These are phyloP conservation scores for Tiphia femorata DNA, from an alignment of 2,888 invertebrate genomes.

Conservation along the genomic window DNA sequence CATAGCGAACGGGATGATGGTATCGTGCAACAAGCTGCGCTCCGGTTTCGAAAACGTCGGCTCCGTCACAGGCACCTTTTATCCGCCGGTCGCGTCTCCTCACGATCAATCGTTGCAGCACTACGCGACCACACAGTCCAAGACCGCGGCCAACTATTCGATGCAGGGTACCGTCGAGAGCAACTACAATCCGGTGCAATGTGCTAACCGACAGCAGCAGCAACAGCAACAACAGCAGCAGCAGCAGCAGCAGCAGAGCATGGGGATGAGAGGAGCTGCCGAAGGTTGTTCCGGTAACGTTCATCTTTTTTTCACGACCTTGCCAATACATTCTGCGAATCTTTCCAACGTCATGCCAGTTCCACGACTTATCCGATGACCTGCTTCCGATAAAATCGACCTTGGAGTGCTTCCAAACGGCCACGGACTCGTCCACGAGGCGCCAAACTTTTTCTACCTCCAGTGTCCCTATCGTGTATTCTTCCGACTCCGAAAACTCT, in stretches of 20 bases:
- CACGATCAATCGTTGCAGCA: constrained; percentile 79
- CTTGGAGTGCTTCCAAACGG: too few relatives aligned
- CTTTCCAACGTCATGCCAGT: neutral
- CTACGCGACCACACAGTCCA: constrained; percentile 57
- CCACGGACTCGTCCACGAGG: too few relatives aligned
- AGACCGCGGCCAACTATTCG: constrained; percentile 57
- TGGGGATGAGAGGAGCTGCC: constrained; percentile 67
- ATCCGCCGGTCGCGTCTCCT: constrained; percentile 87
- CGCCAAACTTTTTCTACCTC: too few relatives aligned
- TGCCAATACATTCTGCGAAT: neutral
- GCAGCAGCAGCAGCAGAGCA: constrained; percentile 39
- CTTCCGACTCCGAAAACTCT: too few relatives aligned
- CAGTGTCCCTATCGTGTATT: too few relatives aligned
- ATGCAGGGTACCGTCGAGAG: constrained; percentile 59
- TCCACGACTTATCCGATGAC: too few relatives aligned
- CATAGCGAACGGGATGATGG: constrained; percentile 88
- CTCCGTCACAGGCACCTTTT: constrained; percentile 89
- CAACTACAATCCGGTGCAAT: constrained; percentile 62
- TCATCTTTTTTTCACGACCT: neutral
- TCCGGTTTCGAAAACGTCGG: constrained; percentile 86
- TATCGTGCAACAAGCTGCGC: constrained; percentile 86
- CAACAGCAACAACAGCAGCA: constrained; percentile 23
- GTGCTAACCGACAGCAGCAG: constrained; percentile 56
- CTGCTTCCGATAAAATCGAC: too few relatives aligned
- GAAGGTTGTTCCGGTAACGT: constrained; percentile 62